phyloP scores from a whole-genome alignment of 2,797 vertebrate genomes.

The Hydrolagus colliei region DNA sequence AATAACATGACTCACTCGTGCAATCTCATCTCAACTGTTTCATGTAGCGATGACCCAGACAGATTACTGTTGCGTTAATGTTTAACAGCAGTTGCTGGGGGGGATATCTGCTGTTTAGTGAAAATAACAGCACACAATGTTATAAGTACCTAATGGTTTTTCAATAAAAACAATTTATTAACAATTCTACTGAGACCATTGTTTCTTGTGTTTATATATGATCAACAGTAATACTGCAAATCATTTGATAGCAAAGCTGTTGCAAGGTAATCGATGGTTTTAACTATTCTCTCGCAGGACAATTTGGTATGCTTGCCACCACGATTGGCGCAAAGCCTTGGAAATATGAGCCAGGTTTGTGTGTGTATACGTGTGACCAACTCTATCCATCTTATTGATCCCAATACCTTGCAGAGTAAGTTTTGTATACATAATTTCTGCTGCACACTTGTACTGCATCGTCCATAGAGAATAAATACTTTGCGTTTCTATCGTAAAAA shows the following conservation, averaged over 20 bases:
- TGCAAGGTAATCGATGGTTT: neutral
- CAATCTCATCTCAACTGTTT: too few relatives aligned
- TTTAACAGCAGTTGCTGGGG: too few relatives aligned
- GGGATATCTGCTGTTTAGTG: too few relatives aligned
- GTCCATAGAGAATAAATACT: neutral
- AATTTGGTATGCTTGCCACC: slow-evolving; percentile 88
- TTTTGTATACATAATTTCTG: slow-evolving; percentile 29
- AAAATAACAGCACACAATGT: too few relatives aligned
- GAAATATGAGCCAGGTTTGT: slow-evolving; percentile 93
- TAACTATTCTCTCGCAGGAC: slow-evolving; percentile 61
- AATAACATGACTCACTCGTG: too few relatives aligned
- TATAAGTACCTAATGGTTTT: too few relatives aligned
- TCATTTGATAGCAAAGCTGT: neutral
- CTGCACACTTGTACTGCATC: neutral
- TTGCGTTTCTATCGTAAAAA: too few relatives aligned
- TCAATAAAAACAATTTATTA: too few relatives aligned
- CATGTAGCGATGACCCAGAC: too few relatives aligned
- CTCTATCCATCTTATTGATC: slow-evolving; percentile 86
- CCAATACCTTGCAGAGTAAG: slow-evolving; percentile 86
- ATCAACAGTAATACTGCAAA: too few relatives aligned
- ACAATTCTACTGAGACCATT: too few relatives aligned
- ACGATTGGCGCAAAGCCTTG: slow-evolving; percentile 84
- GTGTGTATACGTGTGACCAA: slow-evolving; percentile 86
- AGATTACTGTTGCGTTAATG: too few relatives aligned
- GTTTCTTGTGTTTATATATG: neutral